Conservation (phyloP, 92 coral and sea anemone genomes). For the Muricea muricata region DNA sequence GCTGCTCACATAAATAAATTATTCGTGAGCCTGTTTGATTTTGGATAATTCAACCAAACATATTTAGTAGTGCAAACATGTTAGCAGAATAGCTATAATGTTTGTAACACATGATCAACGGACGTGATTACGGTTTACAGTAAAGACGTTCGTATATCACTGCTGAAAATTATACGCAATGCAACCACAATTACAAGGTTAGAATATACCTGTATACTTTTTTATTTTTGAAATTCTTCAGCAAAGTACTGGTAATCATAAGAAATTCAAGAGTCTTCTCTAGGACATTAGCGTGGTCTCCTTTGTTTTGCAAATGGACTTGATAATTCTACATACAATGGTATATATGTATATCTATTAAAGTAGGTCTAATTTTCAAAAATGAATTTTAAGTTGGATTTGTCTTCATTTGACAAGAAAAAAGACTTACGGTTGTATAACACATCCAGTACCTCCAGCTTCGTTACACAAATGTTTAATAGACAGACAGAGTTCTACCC, state of each 20-base stretch:
- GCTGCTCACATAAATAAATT: too few species aligned
- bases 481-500: not conserved
- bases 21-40: not conserved
- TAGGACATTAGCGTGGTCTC: not conserved
- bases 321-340: conserved; percentile 24
- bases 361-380: too few species aligned
- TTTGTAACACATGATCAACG: too few species aligned
- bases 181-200: too few species aligned
- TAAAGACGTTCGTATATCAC: too few species aligned
- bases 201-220: conserved; percentile 37
- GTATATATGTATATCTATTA: not conserved
- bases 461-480: too few species aligned
- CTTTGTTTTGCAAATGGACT: conserved; percentile 13
- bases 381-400: too few species aligned
- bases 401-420: too few species aligned
- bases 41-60: not conserved
- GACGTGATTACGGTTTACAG: not conserved
- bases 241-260: conserved; percentile 32
- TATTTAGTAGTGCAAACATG: too few species aligned
- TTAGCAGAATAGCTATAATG: too few species aligned
- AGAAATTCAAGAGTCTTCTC: conserved; percentile 48
- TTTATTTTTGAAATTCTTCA: conserved; percentile 56
- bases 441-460: too few species aligned
- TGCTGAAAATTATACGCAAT: not conserved
- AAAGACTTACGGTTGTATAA: too few species aligned